Conservation (phyloP, 1,140 invertebrate genomes). For the Papilio polyxenes region DNA sequence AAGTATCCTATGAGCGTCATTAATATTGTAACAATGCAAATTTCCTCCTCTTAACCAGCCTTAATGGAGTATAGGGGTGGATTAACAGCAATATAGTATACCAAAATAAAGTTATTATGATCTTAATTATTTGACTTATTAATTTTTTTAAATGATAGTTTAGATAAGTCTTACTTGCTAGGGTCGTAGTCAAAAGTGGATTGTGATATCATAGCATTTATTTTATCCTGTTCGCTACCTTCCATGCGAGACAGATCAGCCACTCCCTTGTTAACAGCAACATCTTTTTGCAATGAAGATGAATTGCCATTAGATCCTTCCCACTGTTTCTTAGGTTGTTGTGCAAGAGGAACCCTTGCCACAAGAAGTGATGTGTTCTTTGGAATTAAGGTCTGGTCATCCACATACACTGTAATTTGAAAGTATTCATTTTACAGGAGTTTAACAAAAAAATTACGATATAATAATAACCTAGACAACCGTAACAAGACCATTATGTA, state of each 20-base stretch:
- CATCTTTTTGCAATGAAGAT: conserved; percentile 72
- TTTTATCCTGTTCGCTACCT: conserved; percentile 97
- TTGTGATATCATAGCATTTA: conserved; percentile 97
- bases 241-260: conserved; percentile 94
- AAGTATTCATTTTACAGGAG: neutral
- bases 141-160: conserved; percentile 15
- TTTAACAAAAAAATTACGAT: neutral
- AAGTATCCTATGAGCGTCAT: too few relatives aligned
- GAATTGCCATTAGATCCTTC: conserved; percentile 78
- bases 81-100: neutral
- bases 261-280: conserved; percentile 81
- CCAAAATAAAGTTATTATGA: neutral
- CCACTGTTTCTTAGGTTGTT: conserved; percentile 88
- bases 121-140: neutral
- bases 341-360: conserved; percentile 91
- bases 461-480: neutral
- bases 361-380: conserved; percentile 99
- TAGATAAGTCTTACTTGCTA: conserved; percentile 88
- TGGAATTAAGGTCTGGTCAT: conserved; percentile 94
- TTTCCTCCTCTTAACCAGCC: too few relatives aligned
- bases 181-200: conserved; percentile 98
- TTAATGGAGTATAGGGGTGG: too few relatives aligned
- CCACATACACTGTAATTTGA: conserved; percentile 90
- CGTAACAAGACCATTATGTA: neutral
- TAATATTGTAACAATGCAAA: too few relatives aligned